phyloP scores from a whole-genome alignment of 2,888 invertebrate genomes.

The Nemurella pictetii region DNA sequence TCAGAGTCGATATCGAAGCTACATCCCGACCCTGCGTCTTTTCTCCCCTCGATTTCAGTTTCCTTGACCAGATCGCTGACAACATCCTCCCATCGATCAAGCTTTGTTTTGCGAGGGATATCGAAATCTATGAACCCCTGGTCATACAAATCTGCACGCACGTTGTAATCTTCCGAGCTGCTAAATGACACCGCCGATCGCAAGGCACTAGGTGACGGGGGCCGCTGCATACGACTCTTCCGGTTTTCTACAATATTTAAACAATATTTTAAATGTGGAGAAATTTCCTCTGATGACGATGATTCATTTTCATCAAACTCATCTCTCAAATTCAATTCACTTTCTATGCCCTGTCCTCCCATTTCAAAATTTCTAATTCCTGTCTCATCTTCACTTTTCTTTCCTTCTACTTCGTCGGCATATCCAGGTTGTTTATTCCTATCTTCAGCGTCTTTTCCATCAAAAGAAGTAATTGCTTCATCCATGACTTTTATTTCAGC shows the following conservation, averaged over 20 bases:
- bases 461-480: too few relatives aligned
- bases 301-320: neutral
- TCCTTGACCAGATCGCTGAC: neutral
- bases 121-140: neutral
- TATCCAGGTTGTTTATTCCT: too few relatives aligned
- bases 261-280: neutral
- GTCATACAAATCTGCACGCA: neutral
- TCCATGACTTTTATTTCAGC: too few relatives aligned
- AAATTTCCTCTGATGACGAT: too few relatives aligned
- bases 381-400: neutral
- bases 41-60: neutral
- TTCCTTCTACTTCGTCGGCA: neutral
- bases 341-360: neutral
- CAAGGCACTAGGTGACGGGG: neutral
- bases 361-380: neutral
- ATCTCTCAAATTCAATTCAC: neutral
- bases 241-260: neutral
- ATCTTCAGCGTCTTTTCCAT: too few relatives aligned
- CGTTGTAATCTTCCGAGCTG: neutral
- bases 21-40: neutral
- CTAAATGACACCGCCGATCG: neutral
- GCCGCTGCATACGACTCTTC: neutral
- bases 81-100: neutral
- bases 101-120: neutral
- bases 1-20: neutral